These are phyloP conservation scores for Drosophila erecta DNA, from an alignment of 1,140 invertebrate species.

Conservation along the genomic window DNA sequence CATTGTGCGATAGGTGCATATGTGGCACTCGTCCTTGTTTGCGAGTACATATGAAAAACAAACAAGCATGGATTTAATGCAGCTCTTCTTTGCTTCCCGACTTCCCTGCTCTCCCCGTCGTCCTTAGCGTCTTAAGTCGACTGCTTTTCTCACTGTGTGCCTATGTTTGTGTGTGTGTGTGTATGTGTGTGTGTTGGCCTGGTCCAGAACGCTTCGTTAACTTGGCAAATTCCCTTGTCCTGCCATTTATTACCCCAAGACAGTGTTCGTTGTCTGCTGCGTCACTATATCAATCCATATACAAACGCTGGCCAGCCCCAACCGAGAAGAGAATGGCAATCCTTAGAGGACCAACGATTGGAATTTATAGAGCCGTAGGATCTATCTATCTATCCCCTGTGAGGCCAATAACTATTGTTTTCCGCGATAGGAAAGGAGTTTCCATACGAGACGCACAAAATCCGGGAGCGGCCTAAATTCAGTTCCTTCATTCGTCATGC, in stretches of 20 bases:
- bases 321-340: neutral
- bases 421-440: neutral
- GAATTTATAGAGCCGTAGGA: neutral
- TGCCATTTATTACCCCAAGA: slow-evolving; percentile 49
- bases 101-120: neutral
- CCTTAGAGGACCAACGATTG: neutral
- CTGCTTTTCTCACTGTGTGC: slow-evolving; percentile 24
- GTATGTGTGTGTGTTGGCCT: slow-evolving; percentile 16
- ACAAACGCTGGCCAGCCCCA: neutral
- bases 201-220: slow-evolving; percentile 46
- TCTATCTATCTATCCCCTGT: neutral
- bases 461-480: too few relatives aligned
- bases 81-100: slow-evolving; percentile 26
- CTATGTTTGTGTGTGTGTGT: slow-evolving; percentile 9
- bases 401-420: too few relatives aligned
- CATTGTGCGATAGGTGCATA: slow-evolving; percentile 50
- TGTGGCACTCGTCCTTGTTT: slow-evolving; percentile 71
- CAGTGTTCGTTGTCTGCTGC: slow-evolving; percentile 28
- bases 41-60: slow-evolving; percentile 79
- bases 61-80: slow-evolving; percentile 82
- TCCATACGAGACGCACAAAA: neutral
- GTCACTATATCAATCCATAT: slow-evolving; percentile 27
- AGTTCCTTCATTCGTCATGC: too few relatives aligned
- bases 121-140: slow-evolving; percentile 32
- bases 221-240: slow-evolving; percentile 50